Base-by-base conservation (phyloP, 1,140 invertebrate genomes). In the Drosophila nikananu region DNA sequence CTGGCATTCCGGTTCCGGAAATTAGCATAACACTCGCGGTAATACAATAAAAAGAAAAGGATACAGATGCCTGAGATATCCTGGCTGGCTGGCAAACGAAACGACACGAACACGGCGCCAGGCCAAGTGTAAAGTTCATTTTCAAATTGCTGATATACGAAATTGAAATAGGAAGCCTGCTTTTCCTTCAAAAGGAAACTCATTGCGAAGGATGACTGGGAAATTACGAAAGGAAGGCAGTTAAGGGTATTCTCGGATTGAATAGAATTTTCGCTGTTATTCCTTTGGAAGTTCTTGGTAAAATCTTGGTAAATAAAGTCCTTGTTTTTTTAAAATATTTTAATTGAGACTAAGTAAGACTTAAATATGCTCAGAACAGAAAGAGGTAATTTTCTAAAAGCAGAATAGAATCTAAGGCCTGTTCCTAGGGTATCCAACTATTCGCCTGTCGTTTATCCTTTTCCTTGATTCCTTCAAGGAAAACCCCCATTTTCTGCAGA, bases 21-120 rank as follows among this genome's bases (percentile, higher is more conserved):
- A 91, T 91, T 91, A 91, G 83, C 89, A 91, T 91, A 91, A 90
- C 84, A 90, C 89, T 83, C 86, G 83, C 86, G 80, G 81, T 84
- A 89, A 91, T 89, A 86, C 82, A 91, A 86, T 83, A 82, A 91
- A 86, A 84, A 82, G 80, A 83, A 86, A 91, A 81, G 83, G 83
- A 91, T 87, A 90, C 77, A 78, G 83, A 71, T 80, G 73, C 76
- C 55, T 73, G 54, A 73, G 71, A 87, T 74, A 80, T 73, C 71
- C 60, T 76, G 58, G 57, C 71, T 76, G 58, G 57, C 71, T 41
- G 35, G 66, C 25, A 25, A 63, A 32, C 46, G 35, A 32, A 48
- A 30, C 42, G 65, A n/a, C 39, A 71, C 41, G 46, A 64, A 27
- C 62, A 52, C 44, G 55, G 60, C 51, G 77, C 48, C 78, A 63